These are phyloP conservation scores for Encarsia formosa DNA, from an alignment of 2,888 invertebrate species.

Conservation along the genomic window DNA sequence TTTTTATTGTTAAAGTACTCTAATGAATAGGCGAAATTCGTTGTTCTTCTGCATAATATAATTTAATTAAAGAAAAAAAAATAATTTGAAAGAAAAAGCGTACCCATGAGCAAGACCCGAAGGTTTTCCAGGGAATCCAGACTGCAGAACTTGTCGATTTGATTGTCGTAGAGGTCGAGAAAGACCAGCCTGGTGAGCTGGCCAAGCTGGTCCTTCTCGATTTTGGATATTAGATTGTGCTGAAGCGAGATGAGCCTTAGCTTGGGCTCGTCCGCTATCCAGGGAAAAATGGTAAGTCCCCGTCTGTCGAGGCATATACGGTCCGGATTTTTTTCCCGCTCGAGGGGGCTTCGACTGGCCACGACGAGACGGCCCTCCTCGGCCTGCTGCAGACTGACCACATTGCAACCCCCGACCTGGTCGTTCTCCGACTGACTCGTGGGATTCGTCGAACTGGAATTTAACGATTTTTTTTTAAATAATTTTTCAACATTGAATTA, in stretches of 20 bases:
- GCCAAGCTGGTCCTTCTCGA: conserved; percentile 60
- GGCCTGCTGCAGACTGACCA: conserved; percentile 54
- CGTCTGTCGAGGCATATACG: conserved; percentile 82
- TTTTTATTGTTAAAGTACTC: too few relatives aligned
- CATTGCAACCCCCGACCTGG: conserved; percentile 41
- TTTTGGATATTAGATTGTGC: conserved; percentile 80
- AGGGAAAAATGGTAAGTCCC: conserved; percentile 78
- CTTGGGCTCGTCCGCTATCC: conserved; percentile 76
- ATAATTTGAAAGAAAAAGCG: not conserved
- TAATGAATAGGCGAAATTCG: too few relatives aligned
- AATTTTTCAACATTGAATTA: conserved; percentile 5
- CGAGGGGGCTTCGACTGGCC: conserved; percentile 67
- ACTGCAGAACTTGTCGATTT: conserved; percentile 80
- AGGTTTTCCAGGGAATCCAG: conserved; percentile 74
- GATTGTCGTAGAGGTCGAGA: conserved; percentile 91
- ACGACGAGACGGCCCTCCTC: conserved; percentile 65
- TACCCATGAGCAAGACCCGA: conserved; percentile 79
- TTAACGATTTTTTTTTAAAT: not conserved
- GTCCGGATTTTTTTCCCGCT: conserved; percentile 80
- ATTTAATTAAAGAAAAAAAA: not conserved
- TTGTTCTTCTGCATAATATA: too few relatives aligned
- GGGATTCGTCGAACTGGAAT: conserved; percentile 34
- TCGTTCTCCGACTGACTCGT: conserved; percentile 40
- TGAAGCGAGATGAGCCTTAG: conserved; percentile 83
- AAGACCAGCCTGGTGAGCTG: conserved; percentile 77